Evolutionary conservation across 2,113 vertebrate species (phyloP), one percentile per base, ranked within the genome.

Genomic region (Sapajus apella): DNA sequence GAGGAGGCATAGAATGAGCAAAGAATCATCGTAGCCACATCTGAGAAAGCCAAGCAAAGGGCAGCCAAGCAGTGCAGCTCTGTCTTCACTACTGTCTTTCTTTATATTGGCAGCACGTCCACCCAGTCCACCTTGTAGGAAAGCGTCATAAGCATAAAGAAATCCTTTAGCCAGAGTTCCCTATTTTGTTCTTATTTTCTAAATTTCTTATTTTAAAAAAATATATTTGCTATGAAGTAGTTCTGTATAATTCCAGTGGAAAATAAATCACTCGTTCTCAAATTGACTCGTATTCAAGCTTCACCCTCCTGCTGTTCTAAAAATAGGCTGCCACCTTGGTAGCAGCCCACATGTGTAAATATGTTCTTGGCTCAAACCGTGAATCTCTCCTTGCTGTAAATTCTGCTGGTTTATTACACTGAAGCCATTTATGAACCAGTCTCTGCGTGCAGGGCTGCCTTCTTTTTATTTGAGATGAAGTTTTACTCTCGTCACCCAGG

Each of bases 91-190:
- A 11, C 18, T 1, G 11, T 8, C 1, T 2, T 9, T 9, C 1
- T 66, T 55, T n/a, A 20, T 21, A 0, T 47, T 8, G 0, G 3
- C 9, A 45, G 21, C 82, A 9, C 32, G 0, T 70, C 68, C 64
- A 1, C 30, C 30, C 35, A 30, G 35, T 43, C 70, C 7, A 1
- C 77, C 76, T 86, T 8, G 21, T 6, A 58, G 45, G 79, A 9
- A 35, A 79, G 55, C 40, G 47, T 30, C 8, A 23, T 9, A 13
- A 21, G 45, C 90, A 6, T 30, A 17, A 64, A 25, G 64, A 56
- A 73, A 27, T 43, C 20, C 76, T 14, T 47, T 9, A 72, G 52
- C 64, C 3, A 25, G 45, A 30, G 20, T 68, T 66, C 55, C 55
- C 68, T 52, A 35, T 66, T 81, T 75, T 8, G 52, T 64, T 64